Percentiles rank a stretch among this genome's conserved stretches.
Conservation (phyloP, 2,113 vertebrate genomes). For the Trichechus manatus region DNA sequence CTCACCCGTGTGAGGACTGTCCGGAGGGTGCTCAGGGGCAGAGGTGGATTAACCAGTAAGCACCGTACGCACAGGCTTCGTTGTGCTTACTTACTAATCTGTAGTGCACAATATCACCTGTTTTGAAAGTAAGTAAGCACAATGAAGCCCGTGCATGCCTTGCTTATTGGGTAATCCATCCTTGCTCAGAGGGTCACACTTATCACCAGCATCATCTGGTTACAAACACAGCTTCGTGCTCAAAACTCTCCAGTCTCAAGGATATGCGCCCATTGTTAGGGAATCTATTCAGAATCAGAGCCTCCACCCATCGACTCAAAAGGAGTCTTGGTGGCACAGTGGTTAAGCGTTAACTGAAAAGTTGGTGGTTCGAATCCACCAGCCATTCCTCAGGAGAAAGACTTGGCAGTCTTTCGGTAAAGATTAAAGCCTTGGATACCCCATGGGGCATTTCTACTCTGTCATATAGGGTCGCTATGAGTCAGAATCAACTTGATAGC, state of each 20-base stretch:
- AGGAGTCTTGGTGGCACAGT: not conserved
- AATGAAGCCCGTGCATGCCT: no score
- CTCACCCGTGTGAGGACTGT: no score
- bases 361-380: not conserved
- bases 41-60: no score
- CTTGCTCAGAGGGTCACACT: not conserved
- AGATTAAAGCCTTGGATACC: not conserved
- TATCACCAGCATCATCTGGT: accelerated
- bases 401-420: not conserved
- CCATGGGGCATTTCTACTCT: not conserved
- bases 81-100: no score
- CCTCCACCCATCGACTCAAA: accelerated
- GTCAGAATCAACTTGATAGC: not conserved
- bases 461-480: not conserved
- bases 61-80: no score
- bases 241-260: not conserved
- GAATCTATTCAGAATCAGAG: not conserved
- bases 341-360: not conserved
- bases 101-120: no score
- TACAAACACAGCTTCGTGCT: not conserved
- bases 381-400: not conserved
- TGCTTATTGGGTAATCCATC: no score
- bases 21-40: not conserved
- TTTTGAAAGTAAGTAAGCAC: no score
- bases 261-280: accelerated